phyloP scores from a whole-genome alignment of 2,113 vertebrate species.

The Bos indicus region DNA sequence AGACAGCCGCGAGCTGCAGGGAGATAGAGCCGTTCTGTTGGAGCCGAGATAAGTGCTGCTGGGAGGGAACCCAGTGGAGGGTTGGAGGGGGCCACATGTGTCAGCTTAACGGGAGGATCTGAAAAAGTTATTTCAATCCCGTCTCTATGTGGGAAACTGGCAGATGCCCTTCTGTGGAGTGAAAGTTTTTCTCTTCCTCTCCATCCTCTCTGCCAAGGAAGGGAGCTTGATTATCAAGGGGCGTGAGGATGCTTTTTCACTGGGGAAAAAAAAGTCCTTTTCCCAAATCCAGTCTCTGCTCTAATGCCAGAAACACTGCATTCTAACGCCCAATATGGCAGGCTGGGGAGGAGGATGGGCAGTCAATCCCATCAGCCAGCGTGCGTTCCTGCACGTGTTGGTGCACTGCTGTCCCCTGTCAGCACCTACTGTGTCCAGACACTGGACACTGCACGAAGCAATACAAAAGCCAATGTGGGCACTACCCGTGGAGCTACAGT shows the following conservation, averaged over 20 bases:
- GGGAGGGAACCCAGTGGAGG: not conserved
- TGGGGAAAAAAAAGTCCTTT: not conserved
- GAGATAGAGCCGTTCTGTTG: not conserved
- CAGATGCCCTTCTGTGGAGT: conserved; percentile 19
- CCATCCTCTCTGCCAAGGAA: conserved; percentile 1
- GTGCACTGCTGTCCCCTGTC: not conserved
- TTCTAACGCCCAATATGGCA: accelerated
- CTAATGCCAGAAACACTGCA: not conserved
- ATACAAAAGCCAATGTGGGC: no score
- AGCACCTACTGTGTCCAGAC: not conserved
- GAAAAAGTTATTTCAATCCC: conserved; percentile 9
- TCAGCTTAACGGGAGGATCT: conserved; percentile 34
- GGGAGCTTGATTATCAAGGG: not conserved
- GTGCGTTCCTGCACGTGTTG: accelerated
- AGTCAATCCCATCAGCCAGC: accelerated
- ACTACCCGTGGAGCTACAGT: accelerated
- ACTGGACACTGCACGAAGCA: not conserved
- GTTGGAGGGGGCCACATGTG: not conserved
- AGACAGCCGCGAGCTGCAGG: not conserved
- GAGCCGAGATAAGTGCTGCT: conserved; percentile 1
- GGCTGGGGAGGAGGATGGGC: accelerated
- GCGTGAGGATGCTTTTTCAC: not conserved
- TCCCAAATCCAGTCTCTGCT: not conserved
- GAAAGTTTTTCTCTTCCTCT: not conserved
- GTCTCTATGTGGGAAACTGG: not conserved